Base-by-base conservation (phyloP, 2,888 invertebrate species). In the Didymodactylos carnosus region DNA sequence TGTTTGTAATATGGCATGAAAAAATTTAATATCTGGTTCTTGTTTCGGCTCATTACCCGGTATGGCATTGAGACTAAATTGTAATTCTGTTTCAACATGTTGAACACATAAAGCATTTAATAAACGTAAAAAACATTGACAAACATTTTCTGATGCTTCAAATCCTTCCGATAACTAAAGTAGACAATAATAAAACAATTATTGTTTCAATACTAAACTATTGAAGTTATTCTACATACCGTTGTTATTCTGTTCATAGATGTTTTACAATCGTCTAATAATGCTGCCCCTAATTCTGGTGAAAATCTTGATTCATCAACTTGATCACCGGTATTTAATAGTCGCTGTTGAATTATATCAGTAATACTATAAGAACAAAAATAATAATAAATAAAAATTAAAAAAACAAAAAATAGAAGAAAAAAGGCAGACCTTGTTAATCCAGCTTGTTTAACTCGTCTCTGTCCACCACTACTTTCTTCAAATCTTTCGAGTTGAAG, bases 101-200 rank as follows among this genome's bases (percentile, higher is more conserved):
- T 91, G 0, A 94, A 94, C 5, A 95, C 87, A 81, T 93, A 91
- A 82, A 95, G 94, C 1, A 94, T 94, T 0, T 98, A 86, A 82
- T 95, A 76, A 82, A 82, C 8, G 81, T 35, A 29, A n/a, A 11
- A 62, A 62, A 62, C 62, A 62, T 62, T 62, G 35, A 62, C 29
- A 35, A 62, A 35, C 35, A 35, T 62, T 62, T 35, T 62, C 62
- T 4, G 62, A 29, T 8, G 62, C 62, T 35, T 62, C 62, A 3
- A 35, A 2, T 62, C 62, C 62, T 62, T 62, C 62, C 2, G 62
- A 62, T 62, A 62, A 62, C 62, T 62, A 62, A 14, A 62, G 29
- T 29, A 53, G 29, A 14, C 14, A 29, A 6, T 29, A 16, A n/a
- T n/a, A n/a, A n/a, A n/a, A n/a, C n/a, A n/a, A 10, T 29, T 16